These are phyloP conservation scores for Aleiodes testaceus DNA, from an alignment of 2,888 invertebrate genomes.

Conservation along the genomic window DNA sequence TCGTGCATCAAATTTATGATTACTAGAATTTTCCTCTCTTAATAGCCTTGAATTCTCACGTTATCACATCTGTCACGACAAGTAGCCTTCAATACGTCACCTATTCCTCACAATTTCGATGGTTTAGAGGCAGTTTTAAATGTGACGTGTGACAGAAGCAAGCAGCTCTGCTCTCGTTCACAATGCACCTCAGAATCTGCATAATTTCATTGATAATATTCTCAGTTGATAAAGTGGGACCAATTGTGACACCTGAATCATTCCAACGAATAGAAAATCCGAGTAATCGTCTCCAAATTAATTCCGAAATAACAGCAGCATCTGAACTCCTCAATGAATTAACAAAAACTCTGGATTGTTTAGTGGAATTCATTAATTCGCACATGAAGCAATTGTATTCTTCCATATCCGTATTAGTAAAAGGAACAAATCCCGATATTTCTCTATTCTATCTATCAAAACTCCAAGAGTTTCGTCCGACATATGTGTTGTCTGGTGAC, in stretches of 20 bases:
- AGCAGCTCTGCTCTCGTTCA: neutral
- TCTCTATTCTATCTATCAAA: constrained; percentile 38
- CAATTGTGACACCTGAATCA: constrained; percentile 31
- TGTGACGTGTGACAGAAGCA: too few species aligned
- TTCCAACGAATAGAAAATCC: constrained; percentile 21
- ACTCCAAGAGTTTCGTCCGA: constrained; percentile 42
- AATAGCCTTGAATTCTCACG: neutral
- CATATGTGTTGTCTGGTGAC: constrained; percentile 42
- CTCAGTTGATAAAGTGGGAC: neutral
- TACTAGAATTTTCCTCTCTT: constrained; percentile 1
- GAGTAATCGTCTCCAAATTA: constrained; percentile 32
- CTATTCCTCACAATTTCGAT: too few species aligned
- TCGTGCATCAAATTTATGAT: constrained; percentile 18
- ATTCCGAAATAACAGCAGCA: neutral
- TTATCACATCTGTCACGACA: constrained; percentile 4
- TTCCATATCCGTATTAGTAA: constrained; percentile 45
- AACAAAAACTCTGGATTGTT: constrained; percentile 47
- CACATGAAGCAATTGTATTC: constrained; percentile 40
- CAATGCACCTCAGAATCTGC: neutral
- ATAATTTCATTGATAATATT: neutral
- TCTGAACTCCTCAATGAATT: neutral
- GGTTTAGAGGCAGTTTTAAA: too few species aligned
- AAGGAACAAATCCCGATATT: constrained; percentile 31
- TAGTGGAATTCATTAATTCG: constrained; percentile 47
- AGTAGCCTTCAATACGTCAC: neutral